phyloP scores from a whole-genome alignment of 2,113 vertebrate genomes.

The Myocastor coypus region DNA sequence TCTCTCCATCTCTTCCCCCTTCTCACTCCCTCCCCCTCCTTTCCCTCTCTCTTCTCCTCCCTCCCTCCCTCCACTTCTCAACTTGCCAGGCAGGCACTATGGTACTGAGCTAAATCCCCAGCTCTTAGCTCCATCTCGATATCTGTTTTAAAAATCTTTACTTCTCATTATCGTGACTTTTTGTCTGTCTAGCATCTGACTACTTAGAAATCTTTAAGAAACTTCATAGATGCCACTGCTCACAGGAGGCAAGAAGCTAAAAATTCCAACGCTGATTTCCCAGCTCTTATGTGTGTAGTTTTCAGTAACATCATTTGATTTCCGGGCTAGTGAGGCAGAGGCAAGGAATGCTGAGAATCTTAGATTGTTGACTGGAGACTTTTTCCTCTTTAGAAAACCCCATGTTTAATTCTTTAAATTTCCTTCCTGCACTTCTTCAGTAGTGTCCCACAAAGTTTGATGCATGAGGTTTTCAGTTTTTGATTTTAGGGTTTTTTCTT shows the following conservation, averaged over 20 bases:
- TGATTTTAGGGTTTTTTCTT: not conserved
- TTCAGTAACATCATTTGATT: not conserved
- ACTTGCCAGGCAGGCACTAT: too few species aligned
- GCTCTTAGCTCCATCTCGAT: too few species aligned
- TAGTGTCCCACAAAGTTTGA: not conserved
- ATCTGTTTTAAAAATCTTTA: not conserved
- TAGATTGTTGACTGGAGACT: not conserved
- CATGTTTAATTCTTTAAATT: not conserved
- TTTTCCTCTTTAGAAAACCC: not conserved
- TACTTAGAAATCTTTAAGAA: not conserved
- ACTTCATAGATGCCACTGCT: not conserved
- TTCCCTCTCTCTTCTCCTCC: too few species aligned
- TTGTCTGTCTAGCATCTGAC: not conserved
- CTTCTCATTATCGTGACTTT: not conserved
- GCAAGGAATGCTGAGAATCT: not conserved
- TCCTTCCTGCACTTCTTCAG: not conserved
- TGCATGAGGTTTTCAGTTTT: not conserved
- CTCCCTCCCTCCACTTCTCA: too few species aligned
- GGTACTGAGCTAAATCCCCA: too few species aligned
- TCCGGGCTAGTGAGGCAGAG: not conserved
- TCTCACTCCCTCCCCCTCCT: too few species aligned
- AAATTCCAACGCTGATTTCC: not conserved
- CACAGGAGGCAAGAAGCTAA: not conserved
- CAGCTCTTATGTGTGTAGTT: not conserved
- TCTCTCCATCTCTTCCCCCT: too few species aligned